Conservation (phyloP, 64 coral and sea anemone species). For the Dendronephthya gigantea region DNA sequence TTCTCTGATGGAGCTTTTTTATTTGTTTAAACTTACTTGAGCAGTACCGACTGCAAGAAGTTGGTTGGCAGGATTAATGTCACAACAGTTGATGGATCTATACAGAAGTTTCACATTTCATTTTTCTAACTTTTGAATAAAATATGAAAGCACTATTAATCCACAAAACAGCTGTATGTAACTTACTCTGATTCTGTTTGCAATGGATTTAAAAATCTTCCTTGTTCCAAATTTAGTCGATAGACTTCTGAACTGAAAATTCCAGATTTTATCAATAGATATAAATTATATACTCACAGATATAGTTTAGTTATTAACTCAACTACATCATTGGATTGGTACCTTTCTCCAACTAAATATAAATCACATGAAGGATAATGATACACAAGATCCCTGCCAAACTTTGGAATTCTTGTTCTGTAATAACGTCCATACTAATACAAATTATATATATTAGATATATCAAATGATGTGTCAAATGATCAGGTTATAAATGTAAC, state of each 20-base stretch:
- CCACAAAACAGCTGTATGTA: not conserved
- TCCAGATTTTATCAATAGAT: not conserved
- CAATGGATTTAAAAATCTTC: slow-evolving; percentile 76
- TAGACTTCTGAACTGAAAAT: slow-evolving; percentile 69
- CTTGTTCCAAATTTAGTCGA: slow-evolving; percentile 93
- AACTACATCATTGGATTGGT: not conserved
- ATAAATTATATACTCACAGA: too few species aligned
- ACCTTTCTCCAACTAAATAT: slow-evolving; percentile 86
- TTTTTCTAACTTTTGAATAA: too few species aligned
- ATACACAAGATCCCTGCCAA: slow-evolving; percentile 87
- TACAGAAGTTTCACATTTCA: too few species aligned
- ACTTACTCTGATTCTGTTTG: slow-evolving; percentile 80
- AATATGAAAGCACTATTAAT: too few species aligned
- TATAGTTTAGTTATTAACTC: too few species aligned
- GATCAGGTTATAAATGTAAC: too few species aligned
- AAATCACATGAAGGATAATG: slow-evolving; percentile 93
- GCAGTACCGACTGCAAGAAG: slow-evolving; percentile 81
- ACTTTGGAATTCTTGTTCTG: slow-evolving; percentile 91
- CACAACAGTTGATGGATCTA: slow-evolving; percentile 75
- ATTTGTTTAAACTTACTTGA: slow-evolving; percentile 26
- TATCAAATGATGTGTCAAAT: not conserved
- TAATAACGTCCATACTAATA: slow-evolving; percentile 90
- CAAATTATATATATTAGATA: not conserved
- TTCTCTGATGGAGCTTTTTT: too few species aligned
- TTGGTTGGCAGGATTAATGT: slow-evolving; percentile 81